These are phyloP conservation scores for Taeniopygia guttata DNA, from an alignment of 2,797 vertebrate genomes.

Conservation along the genomic window DNA sequence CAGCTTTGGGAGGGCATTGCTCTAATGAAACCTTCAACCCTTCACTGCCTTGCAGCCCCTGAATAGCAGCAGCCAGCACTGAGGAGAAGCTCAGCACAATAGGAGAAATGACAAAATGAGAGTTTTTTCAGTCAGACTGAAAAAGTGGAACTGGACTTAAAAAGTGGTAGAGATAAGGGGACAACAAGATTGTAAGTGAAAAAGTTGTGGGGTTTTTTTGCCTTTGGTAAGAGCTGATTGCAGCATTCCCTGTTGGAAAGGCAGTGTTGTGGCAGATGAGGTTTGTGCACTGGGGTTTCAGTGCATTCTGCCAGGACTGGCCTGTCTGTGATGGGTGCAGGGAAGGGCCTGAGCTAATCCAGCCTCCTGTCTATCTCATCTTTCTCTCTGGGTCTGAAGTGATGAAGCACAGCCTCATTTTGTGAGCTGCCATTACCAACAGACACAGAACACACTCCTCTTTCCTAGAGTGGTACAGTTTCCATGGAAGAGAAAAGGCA, in stretches of 20 bases:
- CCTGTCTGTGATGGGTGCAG: rapidly evolving
- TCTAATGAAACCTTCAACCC: conserved; percentile 30
- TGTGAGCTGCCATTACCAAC: not conserved
- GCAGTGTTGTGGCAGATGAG: not conserved
- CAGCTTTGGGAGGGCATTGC: conserved; percentile 19
- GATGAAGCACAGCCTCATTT: not conserved
- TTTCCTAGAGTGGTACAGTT: not conserved
- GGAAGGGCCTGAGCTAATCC: not conserved
- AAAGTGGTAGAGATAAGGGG: not conserved
- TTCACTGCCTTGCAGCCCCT: not conserved
- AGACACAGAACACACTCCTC: not conserved
- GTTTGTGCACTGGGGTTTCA: not conserved
- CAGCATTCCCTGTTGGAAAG: not conserved
- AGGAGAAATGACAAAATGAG: not conserved
- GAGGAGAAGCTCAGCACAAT: not conserved
- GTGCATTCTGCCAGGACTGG: not conserved
- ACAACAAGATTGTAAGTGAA: not conserved
- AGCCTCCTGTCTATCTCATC: not conserved
- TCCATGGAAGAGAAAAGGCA: not conserved
- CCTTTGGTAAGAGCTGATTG: not conserved
- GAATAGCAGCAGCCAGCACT: conserved; percentile 47
- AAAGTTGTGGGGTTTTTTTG: rapidly evolving
- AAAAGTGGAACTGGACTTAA: conserved; percentile 27
- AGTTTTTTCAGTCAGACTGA: not conserved
- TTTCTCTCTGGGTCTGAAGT: not conserved